A percentile compares a stretch with the other conserved stretches of the same genome.
phyloP scores from a whole-genome alignment of 2,113 vertebrate genomes.

The Pluvianellus socialis region DNA sequence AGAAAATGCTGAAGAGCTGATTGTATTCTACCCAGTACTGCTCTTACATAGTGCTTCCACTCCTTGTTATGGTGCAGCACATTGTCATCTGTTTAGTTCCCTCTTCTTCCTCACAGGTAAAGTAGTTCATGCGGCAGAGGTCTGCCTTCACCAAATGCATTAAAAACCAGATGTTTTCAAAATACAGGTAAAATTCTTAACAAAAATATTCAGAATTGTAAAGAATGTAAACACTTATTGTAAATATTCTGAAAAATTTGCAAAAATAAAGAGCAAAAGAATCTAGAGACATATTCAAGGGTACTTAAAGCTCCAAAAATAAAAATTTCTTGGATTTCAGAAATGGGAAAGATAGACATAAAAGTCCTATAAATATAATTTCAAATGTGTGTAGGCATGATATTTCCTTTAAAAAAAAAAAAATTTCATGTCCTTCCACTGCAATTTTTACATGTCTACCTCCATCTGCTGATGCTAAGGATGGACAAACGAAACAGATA shows the following conservation, averaged over 20 bases:
- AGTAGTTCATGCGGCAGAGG: neutral
- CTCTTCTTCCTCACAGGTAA: neutral
- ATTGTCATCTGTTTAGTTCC: neutral
- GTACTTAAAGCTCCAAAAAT: neutral
- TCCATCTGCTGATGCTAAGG: neutral
- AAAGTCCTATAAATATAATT: neutral
- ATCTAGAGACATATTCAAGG: neutral
- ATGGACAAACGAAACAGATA: neutral
- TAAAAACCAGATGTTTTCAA: neutral
- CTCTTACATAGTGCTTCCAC: neutral
- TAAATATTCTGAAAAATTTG: neutral
- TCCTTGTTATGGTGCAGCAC: accelerated
- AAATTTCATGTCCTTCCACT: neutral
- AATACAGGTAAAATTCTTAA: neutral
- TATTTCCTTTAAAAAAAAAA: neutral
- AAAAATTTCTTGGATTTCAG: neutral
- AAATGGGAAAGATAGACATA: neutral
- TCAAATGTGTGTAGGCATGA: neutral
- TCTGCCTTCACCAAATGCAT: neutral
- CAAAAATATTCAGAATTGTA: neutral
- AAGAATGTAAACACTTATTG: accelerated
- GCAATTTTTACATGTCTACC: neutral
- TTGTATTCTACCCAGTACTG: neutral
- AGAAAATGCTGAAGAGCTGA: neutral
- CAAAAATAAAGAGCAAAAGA: neutral